Base-by-base conservation (phyloP, 2,888 invertebrate species). In the Terebella lapidaria region DNA sequence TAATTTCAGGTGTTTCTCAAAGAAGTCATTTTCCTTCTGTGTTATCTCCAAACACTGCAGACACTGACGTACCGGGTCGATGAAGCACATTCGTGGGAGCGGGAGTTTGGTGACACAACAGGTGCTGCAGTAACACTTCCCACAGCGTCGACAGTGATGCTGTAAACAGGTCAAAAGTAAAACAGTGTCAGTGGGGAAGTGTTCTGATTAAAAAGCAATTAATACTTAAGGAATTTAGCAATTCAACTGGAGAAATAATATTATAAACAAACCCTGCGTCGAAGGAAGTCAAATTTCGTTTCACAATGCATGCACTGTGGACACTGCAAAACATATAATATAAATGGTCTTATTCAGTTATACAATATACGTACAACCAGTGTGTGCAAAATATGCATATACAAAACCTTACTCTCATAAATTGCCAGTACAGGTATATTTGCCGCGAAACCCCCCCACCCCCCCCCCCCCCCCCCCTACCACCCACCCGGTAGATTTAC, bases 71-170 rank as follows among this genome's bases (percentile, higher is more conserved):
- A 84, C 84, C 20, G 84, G 84, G 67, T 84, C 84, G 10, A 84
- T 77, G 70, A 84, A 84, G 68, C 81, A 81, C 83, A 84, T 83
- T 42, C 84, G 71, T 1, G 80, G 82, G 45, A 84, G 73, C 2
- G 73, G 70, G 28, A 82, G 65, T 63, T 78, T 80, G 18, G 72
- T 65, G 22, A 76, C 71, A 71, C 81, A 82, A 67, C 84, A 84
- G 1, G 70, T 68, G 56, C 73, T 74, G 71, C 84, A 84, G 69
- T 79, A 83, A 59, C 83, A 81, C 51, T 74, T 71, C 0, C 84
- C 84, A 77, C 84, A 84, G 22, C 84, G 72, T 2, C 83, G 75
- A 69, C 84, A 84, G 67, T 84, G 83, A 68, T 84, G 84, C 83
- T 83, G 71, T 24, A 67, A 72, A 22, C 2, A 30, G 24, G 3